Evolutionary conservation across 2,113 vertebrate genomes (phyloP), one percentile per base, ranked within the genome.

Genomic region (Drymodes brunneopygia): DNA sequence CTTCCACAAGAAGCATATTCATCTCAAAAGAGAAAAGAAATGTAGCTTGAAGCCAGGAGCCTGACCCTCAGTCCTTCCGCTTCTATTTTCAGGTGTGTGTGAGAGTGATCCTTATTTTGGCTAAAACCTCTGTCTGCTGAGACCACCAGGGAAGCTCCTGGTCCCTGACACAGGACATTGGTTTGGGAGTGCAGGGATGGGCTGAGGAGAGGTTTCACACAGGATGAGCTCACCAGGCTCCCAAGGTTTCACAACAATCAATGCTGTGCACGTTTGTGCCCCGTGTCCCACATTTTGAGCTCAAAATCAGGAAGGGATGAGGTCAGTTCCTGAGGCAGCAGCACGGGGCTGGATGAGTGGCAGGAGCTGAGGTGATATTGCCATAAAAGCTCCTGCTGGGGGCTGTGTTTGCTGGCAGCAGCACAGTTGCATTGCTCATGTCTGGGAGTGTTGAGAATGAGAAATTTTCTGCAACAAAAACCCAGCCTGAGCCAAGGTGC

Each of bases 371-470:
- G 79, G 58, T 86, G 93, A 73, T 83, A n/a, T 51, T 72, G 70
- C 86, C 82, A 70, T 62, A 70, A 88, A 83, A 92, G 24, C 82
- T 93, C 71, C 75, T 17, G 36, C 81, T 44, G 79, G 93, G 65
- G 81, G 88, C 67, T 94, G 54, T n/a, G 85, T 75, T 88, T 81
- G 79, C 88, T 97, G 93, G 94, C 93, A 96, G 90, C 79, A 88
- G 71, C 44, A 25, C 40, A 0, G 44, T 35, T 58, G 75, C 24
- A 12, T 95, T 94, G 90, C 93, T 97, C 82, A 81, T 88, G 79
- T 95, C 96, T 94, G 90, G 47, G 58, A 93, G 92, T 78, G 93
- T 10, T 50, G 72, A 51, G 90, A 94, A 95, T 96, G 79, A 94
- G 47, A 81, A 91, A 69, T 78, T 51, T 80, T 51, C 71, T 90